Base-by-base conservation (phyloP, 2,888 invertebrate genomes). In the Ophion ventricosus region DNA sequence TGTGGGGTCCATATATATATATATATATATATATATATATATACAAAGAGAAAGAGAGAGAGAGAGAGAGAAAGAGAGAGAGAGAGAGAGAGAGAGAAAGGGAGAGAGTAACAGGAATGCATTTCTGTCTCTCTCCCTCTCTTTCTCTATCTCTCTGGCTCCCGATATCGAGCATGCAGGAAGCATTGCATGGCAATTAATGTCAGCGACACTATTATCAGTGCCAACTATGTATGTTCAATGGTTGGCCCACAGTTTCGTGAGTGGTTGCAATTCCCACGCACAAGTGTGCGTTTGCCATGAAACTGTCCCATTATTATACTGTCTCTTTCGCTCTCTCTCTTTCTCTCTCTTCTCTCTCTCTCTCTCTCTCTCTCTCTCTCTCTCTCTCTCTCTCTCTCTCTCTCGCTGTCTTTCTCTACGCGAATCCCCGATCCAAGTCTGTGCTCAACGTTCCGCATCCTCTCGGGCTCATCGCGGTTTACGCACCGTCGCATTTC, bases 151-250 rank as follows among this genome's bases (percentile, higher is more conserved):
- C 85, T 87, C 84, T 25, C 75, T 72, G 40, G 49, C 79, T 77
- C 76, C 11, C 11, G 4, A 20, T 90, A 89, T 88, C 87, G 74
- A 75, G 72, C 23, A 70, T 23, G 66, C 35, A 54, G 56, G 40
- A 85, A 87, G 85, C 87, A 88, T 88, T 87, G 87, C 87, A 88
- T 86, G 85, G 89, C 90, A 92, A 92, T 92, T 91, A 91, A 91
- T 90, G 90, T 90, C 89, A 89, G 85, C 88, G 87, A 89, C 89
- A 88, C 89, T 89, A 91, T 91, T 91, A 91, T 91, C 91, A 88
- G 89, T 66, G 85, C 64, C 56, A 64, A 73, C 83, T 82, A 66
- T 70, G 69, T 80, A 69, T 61, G 72, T 57, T 78, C 86, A 61
- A 79, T 86, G 82, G 87, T 90, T 88, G 86, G 87, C 85, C 88